Conservation (phyloP, 2,888 invertebrate genomes). For the Drosophila buzzatii region DNA sequence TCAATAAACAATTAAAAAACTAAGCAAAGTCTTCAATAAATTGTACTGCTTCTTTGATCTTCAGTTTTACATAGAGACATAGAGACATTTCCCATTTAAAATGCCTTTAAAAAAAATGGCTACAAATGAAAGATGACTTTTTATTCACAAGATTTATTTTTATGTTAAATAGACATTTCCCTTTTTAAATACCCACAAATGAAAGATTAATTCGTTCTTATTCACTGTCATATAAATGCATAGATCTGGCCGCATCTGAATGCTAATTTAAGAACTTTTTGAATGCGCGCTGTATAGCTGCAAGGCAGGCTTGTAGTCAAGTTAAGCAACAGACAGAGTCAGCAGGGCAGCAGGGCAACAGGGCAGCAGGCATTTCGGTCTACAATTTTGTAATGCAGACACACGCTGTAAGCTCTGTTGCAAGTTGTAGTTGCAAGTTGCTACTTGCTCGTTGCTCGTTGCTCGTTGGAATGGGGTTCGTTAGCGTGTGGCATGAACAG, state of each 20-base stretch:
- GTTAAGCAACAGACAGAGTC: background rate
- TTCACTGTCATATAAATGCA: too few species aligned
- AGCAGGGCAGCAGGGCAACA: background rate
- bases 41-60: too few species aligned
- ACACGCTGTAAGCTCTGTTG: constrained; percentile 15
- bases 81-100: too few species aligned
- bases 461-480: constrained; percentile 22
- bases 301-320: background rate
- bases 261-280: background rate
- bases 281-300: background rate
- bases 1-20: too few species aligned
- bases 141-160: too few species aligned
- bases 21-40: background rate
- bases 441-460: background rate
- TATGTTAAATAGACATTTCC: too few species aligned
- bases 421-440: constrained; percentile 16
- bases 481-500: constrained; percentile 34
- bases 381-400: constrained; percentile 12
- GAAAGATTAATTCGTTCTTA: background rate
- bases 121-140: too few species aligned
- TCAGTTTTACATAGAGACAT: too few species aligned
- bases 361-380: background rate
- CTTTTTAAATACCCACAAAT: background rate
- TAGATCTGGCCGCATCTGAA: background rate
- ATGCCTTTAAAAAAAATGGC: too few species aligned